Percentiles rank a stretch among this genome's conserved stretches.
These are phyloP conservation scores for Hoplostethus atlanticus DNA, from an alignment of 2,797 vertebrate species.

Conservation along the genomic window DNA sequence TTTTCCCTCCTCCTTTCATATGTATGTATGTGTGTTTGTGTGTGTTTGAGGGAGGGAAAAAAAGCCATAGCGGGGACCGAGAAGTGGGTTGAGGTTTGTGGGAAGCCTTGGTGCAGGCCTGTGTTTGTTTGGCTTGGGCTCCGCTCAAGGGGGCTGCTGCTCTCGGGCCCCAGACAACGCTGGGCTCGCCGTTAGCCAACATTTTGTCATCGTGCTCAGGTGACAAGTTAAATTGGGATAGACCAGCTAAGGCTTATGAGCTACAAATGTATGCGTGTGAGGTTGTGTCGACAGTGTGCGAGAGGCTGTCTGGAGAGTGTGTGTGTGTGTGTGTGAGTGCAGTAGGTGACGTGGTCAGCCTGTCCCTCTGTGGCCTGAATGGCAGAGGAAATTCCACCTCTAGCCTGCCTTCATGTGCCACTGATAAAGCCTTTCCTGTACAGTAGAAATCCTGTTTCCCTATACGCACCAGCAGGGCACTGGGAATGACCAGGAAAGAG, in stretches of 20 bases:
- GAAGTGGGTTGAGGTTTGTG: slow-evolving; percentile 87
- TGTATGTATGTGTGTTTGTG: slow-evolving; percentile 68
- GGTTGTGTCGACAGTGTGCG: slow-evolving; percentile 27
- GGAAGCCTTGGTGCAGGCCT: slow-evolving; percentile 82
- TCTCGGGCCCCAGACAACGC: slow-evolving; percentile 70
- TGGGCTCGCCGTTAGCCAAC: slow-evolving; percentile 60
- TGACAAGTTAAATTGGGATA: slow-evolving; percentile 84
- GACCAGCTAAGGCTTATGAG: slow-evolving; percentile 34
- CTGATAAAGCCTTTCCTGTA: slow-evolving; percentile 99
- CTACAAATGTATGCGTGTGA: slow-evolving; percentile 18
- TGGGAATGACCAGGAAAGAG: slow-evolving; percentile 91
- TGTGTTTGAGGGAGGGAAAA: slow-evolving; percentile 69
- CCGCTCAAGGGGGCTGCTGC: slow-evolving; percentile 74
- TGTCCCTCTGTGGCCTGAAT: slow-evolving; percentile 85
- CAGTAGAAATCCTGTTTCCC: slow-evolving; percentile 98
- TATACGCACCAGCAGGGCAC: slow-evolving; percentile 88
- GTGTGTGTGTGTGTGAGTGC: slow-evolving; percentile 33
- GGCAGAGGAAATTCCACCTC: slow-evolving; percentile 98
- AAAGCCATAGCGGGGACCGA: slow-evolving; percentile 72
- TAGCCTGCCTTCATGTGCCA: slow-evolving; percentile 95
- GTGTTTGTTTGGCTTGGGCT: slow-evolving; percentile 85
- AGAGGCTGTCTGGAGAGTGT: slow-evolving; percentile 26
- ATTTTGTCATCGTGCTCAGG: slow-evolving; percentile 86
- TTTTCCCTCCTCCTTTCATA: slow-evolving; percentile 64
- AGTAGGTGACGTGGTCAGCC: slow-evolving; percentile 85